Percentiles rank a stretch among this genome's conserved stretches.
Evolutionary conservation across 2,113 vertebrate species (phyloP).

Genomic region (Myotis davidii): DNA sequence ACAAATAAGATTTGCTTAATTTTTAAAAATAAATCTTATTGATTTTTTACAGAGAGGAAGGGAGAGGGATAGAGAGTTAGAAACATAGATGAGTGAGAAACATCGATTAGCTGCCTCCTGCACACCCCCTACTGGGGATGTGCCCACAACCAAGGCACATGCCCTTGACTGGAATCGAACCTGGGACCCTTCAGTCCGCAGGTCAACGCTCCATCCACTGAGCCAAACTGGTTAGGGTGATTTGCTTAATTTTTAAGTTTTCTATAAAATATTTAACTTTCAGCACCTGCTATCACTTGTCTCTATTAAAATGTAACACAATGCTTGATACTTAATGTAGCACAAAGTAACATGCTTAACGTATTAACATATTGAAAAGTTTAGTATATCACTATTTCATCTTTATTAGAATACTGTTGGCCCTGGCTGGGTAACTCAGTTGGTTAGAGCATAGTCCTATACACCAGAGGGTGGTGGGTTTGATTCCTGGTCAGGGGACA

Average conservation of each 20-base stretch:
- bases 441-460: neutral
- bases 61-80: too few species aligned
- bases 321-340: neutral
- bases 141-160: too few species aligned
- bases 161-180: too few species aligned
- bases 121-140: too few species aligned
- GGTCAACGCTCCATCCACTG: too few species aligned
- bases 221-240: neutral
- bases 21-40: neutral
- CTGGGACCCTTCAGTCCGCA: too few species aligned
- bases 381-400: neutral
- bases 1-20: constrained; percentile 4
- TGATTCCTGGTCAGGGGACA: neutral
- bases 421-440: neutral
- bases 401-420: neutral
- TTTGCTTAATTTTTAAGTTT: constrained; percentile 37
- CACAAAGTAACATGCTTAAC: constrained; percentile 24
- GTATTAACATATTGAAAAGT: neutral
- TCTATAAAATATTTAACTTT: constrained; percentile 42
- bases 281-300: neutral
- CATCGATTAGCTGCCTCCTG: too few species aligned
- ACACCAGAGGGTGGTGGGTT: neutral
- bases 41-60: too few species aligned
- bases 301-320: constrained; percentile 40
- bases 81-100: too few species aligned